Base-by-base conservation (phyloP, 2,888 invertebrate species). In the Yponomeuta evonymella region DNA sequence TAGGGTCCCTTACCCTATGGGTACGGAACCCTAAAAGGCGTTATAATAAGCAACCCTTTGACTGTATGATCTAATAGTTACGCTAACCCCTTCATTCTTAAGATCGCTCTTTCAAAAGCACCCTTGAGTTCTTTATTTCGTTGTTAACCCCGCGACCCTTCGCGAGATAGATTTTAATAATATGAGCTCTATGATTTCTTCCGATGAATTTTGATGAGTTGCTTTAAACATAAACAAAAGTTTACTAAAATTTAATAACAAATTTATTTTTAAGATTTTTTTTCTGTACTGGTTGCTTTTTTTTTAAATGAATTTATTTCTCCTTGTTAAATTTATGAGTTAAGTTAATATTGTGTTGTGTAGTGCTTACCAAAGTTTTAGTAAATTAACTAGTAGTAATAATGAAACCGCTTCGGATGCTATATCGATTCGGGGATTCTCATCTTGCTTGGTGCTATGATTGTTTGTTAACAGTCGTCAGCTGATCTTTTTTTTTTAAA, bases 41-140 rank as follows among this genome's bases (percentile, higher is more conserved):
- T 86, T 82, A 80, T 81, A 84, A 87, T 90, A 87, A 86, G 88
- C 87, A 89, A 90, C 90, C 91, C 91, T 88, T 89, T 86, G 79
- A 79, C 73, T 79, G 75, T 76, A 78, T 84, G 83, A 84, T 86
- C 87, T 89, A 86, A 85, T 86, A 81, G 79, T 75, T 74, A 48
- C 76, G 72, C 74, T 83, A 81, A 82, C 83, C 87, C 51, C 81
- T 79, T 81, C 75, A 79, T 81, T 82, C 78, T 71, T 70, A 72
- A 73, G 72, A n/a, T 67, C 72, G 70, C 36, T 71, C 74, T 71
- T 64, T 72, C 73, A 75, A 75, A 65, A 48, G 30, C 23, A 48
- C 70, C 48, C 70, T 29, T 70, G 64, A 48, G 43, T 70, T 33
- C 36, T 63, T 36, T 63, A 33, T 62, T 70, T 62, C 8, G 43